Percentiles rank a stretch among this genome's conserved stretches.
These are phyloP conservation scores for Columbina picui DNA, from an alignment of 2,113 vertebrate genomes.

Conservation along the genomic window DNA sequence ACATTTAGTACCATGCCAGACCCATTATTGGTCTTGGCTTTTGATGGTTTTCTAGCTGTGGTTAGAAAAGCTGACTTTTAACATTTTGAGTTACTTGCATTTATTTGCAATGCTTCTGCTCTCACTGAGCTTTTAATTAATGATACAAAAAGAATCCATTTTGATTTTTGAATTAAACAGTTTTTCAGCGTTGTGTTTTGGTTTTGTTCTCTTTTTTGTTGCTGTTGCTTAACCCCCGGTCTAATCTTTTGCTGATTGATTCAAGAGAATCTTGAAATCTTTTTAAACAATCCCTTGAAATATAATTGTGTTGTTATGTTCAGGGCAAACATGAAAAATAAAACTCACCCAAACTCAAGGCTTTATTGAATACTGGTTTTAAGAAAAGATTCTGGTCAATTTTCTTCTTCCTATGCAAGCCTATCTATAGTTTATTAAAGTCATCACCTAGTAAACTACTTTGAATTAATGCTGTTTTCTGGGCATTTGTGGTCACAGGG, in stretches of 20 bases:
- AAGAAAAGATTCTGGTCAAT: neutral
- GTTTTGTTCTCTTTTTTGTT: neutral
- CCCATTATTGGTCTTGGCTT: neutral
- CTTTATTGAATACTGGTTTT: neutral
- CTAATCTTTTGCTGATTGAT: neutral
- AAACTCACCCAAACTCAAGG: neutral
- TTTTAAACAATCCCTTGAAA: neutral
- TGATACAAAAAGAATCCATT: neutral
- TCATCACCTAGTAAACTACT: neutral
- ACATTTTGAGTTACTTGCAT: neutral
- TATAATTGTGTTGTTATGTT: neutral
- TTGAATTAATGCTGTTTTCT: neutral
- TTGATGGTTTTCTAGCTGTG: neutral
- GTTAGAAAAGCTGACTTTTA: neutral
- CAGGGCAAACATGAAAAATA: neutral
- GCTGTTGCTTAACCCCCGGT: neutral
- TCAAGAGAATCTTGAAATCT: neutral
- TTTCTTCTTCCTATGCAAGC: neutral
- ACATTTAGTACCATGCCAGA: neutral
- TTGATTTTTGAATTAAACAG: neutral
- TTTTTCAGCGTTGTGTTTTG: neutral
- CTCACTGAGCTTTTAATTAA: neutral
- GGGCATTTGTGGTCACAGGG: neutral
- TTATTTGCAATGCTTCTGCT: neutral
- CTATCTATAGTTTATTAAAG: neutral